These are phyloP conservation scores for Trypoxylus dichotomus DNA, from an alignment of 1,140 invertebrate species.

Conservation along the genomic window DNA sequence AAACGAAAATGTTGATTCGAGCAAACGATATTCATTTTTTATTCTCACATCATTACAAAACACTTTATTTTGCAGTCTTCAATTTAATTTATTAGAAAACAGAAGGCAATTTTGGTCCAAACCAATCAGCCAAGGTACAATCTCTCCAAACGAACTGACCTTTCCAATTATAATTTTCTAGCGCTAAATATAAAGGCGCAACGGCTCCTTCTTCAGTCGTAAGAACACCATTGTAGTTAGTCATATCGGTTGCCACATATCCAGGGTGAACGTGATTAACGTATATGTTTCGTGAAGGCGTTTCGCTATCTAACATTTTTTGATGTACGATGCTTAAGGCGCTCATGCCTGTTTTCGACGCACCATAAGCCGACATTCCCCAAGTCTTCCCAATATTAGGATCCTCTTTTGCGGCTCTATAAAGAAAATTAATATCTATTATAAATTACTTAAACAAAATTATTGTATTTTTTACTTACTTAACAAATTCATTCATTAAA, in stretches of 20 bases:
- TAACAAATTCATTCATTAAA: constrained; percentile 69
- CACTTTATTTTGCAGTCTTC: neutral
- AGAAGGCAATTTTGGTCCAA: constrained; percentile 13
- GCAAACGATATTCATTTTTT: no score
- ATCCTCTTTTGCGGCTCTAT: constrained; percentile 59
- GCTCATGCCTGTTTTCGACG: constrained; percentile 68
- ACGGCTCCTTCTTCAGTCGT: constrained; percentile 64
- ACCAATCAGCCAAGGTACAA: constrained; percentile 50
- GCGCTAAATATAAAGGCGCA: constrained; percentile 51
- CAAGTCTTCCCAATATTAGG: constrained; percentile 60
- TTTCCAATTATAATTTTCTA: constrained; percentile 52
- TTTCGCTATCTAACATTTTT: constrained; percentile 56
- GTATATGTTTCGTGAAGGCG: constrained; percentile 56
- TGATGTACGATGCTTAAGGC: constrained; percentile 66
- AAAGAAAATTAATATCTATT: no score
- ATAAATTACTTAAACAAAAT: constrained; percentile 18
- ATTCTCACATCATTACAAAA: neutral
- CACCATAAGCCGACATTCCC: constrained; percentile 62
- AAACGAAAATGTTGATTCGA: no score
- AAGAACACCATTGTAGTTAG: constrained; percentile 62
- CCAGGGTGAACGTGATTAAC: constrained; percentile 66
- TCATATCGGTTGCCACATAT: constrained; percentile 75
- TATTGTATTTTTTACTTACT: constrained; percentile 48
- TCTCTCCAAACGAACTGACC: constrained; percentile 54
- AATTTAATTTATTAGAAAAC: neutral